Percentiles rank a stretch among this genome's conserved stretches.
Evolutionary conservation across 1,140 invertebrate genomes (phyloP).

Genomic region (Euura saliciscinereae): DNA sequence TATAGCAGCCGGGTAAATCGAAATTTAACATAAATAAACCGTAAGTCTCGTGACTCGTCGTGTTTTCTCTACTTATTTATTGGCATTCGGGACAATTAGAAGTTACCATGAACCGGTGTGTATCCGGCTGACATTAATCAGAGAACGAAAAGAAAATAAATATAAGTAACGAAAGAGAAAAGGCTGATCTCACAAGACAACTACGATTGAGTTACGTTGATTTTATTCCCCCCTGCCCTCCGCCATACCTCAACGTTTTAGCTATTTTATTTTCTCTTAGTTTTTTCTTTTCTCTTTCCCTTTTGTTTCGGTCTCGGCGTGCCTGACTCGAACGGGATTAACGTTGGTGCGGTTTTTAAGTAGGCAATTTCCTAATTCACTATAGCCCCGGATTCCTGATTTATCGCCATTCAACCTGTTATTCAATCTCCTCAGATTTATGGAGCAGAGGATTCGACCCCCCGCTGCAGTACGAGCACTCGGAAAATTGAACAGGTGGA

Average conservation of each 20-base stretch:
- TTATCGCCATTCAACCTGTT: constrained; percentile 48
- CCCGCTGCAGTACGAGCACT: background rate
- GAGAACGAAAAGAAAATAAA: background rate
- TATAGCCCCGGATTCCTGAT: constrained; percentile 44
- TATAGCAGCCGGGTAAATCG: background rate
- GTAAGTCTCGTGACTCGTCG: constrained; percentile 4
- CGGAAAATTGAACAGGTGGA: no score
- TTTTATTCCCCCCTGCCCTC: constrained; percentile 56
- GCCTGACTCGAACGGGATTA: constrained; percentile 42
- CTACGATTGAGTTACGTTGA: constrained; percentile 59
- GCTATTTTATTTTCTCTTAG: constrained; percentile 16
- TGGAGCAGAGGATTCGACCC: constrained; percentile 22
- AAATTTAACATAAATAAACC: constrained; percentile 14
- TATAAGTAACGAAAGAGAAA: constrained; percentile 27
- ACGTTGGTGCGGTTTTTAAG: constrained; percentile 58
- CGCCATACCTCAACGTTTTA: constrained; percentile 26
- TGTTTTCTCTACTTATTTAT: constrained; percentile 8
- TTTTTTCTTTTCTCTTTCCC: constrained; percentile 13
- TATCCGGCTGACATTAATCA: background rate
- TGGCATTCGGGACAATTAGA: constrained; percentile 14
- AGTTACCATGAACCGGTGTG: constrained; percentile 10
- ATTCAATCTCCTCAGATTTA: constrained; percentile 48
- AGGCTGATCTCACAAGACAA: constrained; percentile 52
- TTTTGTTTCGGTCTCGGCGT: constrained; percentile 21
- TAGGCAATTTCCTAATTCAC: constrained; percentile 59